Evolutionary conservation across 1,140 invertebrate species (phyloP).

Genomic region (Achatina immaculata): DNA sequence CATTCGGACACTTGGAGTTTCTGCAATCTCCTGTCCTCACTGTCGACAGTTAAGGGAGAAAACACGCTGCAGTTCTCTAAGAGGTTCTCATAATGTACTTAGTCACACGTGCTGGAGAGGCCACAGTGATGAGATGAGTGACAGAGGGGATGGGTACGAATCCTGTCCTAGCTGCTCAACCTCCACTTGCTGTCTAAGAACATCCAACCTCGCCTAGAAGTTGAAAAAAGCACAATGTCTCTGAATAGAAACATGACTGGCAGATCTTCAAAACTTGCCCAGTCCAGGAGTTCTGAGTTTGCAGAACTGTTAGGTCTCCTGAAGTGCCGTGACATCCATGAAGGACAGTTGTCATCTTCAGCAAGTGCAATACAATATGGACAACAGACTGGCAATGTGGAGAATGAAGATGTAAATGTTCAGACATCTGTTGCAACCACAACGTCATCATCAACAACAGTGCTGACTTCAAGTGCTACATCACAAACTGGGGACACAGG

Average conservation of each 20-base stretch:
- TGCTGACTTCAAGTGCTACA: neutral
- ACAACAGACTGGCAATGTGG: neutral
- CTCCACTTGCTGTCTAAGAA: neutral
- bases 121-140: neutral
- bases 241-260: constrained; percentile 15
- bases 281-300: constrained; percentile 29
- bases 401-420: neutral
- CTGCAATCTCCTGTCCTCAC: neutral
- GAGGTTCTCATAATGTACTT: neutral
- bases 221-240: constrained; percentile 27
- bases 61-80: neutral
- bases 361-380: neutral
- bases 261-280: neutral
- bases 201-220: neutral
- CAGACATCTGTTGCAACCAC: neutral
- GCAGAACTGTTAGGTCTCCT: neutral
- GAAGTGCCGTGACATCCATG: neutral
- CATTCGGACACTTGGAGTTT: neutral
- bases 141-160: neutral
- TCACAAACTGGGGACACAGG: neutral
- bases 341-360: neutral
- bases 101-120: neutral
- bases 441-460: neutral
- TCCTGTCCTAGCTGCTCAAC: constrained; percentile 17
- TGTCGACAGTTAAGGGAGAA: neutral